phyloP scores from a whole-genome alignment of 2,113 vertebrate species.

The Dolichotis patagonum region DNA sequence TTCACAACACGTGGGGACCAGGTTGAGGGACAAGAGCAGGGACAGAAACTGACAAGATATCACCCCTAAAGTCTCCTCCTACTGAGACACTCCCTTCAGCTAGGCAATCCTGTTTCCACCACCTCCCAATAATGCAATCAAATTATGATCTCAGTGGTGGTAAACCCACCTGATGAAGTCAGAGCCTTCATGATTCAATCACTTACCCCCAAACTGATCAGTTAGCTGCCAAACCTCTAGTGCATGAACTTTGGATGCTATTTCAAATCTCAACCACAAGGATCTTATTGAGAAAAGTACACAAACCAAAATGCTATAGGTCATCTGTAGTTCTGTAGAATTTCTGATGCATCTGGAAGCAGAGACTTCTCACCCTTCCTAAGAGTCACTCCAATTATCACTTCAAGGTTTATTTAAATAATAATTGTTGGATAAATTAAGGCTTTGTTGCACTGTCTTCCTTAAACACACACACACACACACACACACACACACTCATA shows the following conservation, averaged over 20 bases:
- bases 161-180: neutral
- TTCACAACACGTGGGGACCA: neutral
- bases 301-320: neutral
- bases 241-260: neutral
- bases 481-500: neutral
- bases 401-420: neutral
- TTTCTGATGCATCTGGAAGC: neutral
- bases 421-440: neutral
- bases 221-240: neutral
- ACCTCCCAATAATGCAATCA: neutral
- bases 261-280: neutral
- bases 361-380: neutral
- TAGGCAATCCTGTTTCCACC: neutral
- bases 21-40: neutral
- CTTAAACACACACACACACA: neutral
- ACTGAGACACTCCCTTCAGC: neutral
- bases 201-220: neutral
- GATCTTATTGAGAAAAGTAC: neutral
- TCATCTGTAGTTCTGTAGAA: neutral
- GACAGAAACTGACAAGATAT: neutral
- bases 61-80: neutral
- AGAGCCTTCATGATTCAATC: neutral
- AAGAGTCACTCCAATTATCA: neutral
- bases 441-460: neutral
- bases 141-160: neutral